These are phyloP conservation scores for Ophiodon elongatus DNA, from an alignment of 2,113 vertebrate species.

Conservation along the genomic window DNA sequence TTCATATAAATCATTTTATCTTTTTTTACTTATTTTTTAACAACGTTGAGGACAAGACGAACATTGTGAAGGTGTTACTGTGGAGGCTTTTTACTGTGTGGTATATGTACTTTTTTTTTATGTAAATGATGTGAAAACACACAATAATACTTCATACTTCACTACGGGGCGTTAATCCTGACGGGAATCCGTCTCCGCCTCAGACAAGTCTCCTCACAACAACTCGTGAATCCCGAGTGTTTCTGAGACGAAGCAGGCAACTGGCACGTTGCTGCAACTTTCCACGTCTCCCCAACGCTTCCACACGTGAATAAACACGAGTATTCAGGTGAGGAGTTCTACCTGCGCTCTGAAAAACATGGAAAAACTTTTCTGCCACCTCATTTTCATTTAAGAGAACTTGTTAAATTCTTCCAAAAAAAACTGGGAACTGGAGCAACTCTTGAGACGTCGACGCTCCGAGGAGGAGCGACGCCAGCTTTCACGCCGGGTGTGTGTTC, in stretches of 20 bases:
- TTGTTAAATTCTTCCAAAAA: constrained; percentile 2
- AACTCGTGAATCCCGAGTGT: constrained; percentile 4
- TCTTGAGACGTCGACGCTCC: neutral
- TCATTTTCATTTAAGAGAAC: constrained; percentile 36
- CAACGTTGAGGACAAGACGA: neutral
- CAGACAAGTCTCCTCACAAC: constrained; percentile 25
- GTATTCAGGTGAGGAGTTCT: constrained; percentile 29
- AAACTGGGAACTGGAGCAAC: constrained; percentile 33
- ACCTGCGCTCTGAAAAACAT: constrained; percentile 19
- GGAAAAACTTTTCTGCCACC: constrained; percentile 27
- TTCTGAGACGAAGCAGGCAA: neutral
- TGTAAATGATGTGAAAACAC: neutral
- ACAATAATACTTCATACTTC: too few species aligned
- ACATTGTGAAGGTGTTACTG: neutral
- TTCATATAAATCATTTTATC: neutral
- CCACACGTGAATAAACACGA: neutral
- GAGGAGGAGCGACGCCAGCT: constrained; percentile 24
- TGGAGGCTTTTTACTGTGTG: neutral
- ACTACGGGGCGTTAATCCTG: neutral
- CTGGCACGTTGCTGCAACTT: neutral
- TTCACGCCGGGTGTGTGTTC: constrained; percentile 44
- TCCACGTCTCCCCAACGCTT: neutral
- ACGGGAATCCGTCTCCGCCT: neutral
- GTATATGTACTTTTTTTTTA: neutral
- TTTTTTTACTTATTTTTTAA: too few species aligned